Percentiles rank a stretch among this genome's conserved stretches.
Conservation (phyloP, 2,888 invertebrate genomes). For the Drosophila nr. medialis region DNA sequence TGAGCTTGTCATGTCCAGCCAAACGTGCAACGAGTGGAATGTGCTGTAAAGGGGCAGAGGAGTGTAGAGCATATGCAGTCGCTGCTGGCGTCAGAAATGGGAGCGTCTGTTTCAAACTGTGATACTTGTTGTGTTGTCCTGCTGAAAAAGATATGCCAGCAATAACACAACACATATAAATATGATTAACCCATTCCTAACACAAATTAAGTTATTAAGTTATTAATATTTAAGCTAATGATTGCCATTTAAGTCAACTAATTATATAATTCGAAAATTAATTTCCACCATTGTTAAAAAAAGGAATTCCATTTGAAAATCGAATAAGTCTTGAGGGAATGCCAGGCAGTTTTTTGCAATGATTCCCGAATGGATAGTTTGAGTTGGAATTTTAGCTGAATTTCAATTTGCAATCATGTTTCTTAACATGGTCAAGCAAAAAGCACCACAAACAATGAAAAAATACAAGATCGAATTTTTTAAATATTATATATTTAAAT, state of each 20-base stretch:
- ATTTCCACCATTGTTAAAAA: neutral
- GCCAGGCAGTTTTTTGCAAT: neutral
- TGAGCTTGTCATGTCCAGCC: constrained; percentile 58
- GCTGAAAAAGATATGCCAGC: constrained; percentile 4
- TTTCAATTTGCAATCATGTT: neutral
- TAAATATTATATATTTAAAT: too few relatives aligned
- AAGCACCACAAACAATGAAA: neutral
- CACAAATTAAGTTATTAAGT: neutral
- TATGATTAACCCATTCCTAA: too few relatives aligned
- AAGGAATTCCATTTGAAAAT: neutral
- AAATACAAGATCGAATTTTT: neutral
- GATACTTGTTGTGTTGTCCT: constrained; percentile 7
- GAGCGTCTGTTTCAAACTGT: constrained; percentile 9
- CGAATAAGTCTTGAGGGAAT: neutral
- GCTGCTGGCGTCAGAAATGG: constrained; percentile 9
- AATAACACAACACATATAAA: neutral
- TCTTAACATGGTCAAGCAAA: neutral
- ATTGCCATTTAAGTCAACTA: neutral
- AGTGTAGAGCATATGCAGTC: neutral
- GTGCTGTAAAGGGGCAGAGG: neutral
- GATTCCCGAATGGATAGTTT: neutral
- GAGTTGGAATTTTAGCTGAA: neutral
- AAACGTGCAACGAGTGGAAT: neutral
- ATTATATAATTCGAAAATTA: neutral
- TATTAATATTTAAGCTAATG: too few relatives aligned